These are phyloP conservation scores for Acanthosepion pharaonis DNA, from an alignment of 2,888 invertebrate genomes.

Conservation along the genomic window DNA sequence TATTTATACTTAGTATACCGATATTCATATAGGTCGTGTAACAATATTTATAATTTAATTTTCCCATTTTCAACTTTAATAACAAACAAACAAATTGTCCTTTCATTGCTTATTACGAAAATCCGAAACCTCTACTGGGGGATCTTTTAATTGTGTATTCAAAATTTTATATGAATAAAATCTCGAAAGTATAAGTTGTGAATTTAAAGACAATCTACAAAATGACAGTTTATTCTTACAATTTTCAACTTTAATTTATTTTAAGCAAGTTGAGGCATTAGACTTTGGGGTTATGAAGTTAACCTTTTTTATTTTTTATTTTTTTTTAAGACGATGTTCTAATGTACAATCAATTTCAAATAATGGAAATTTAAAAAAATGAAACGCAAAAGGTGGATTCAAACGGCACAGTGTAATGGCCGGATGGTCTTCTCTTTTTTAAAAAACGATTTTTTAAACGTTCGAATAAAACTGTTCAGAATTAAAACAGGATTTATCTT, in stretches of 20 bases:
- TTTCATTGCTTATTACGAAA: no score
- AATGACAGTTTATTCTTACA: not conserved
- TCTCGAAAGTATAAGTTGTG: not conserved
- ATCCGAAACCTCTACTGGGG: no score
- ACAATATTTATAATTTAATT: no score
- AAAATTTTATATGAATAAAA: no score
- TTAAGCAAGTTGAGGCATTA: not conserved
- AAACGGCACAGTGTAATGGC: not conserved
- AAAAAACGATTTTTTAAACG: not conserved
- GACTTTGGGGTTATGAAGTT: not conserved
- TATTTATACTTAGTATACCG: no score
- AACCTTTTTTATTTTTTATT: not conserved
- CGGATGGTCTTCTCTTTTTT: not conserved
- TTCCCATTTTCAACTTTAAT: no score
- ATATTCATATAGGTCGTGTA: no score
- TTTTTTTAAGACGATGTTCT: not conserved
- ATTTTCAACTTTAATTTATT: not conserved
- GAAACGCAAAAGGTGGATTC: not conserved
- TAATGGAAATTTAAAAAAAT: not conserved
- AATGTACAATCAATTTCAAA: not conserved
- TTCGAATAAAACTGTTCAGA: not conserved
- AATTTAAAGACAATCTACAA: not conserved
- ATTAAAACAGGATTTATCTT: not conserved
- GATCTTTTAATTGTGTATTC: no score
- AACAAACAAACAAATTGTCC: no score